These are phyloP conservation scores for Drosophila sulfurigaster DNA, from an alignment of 1,140 invertebrate species.

Conservation along the genomic window DNA sequence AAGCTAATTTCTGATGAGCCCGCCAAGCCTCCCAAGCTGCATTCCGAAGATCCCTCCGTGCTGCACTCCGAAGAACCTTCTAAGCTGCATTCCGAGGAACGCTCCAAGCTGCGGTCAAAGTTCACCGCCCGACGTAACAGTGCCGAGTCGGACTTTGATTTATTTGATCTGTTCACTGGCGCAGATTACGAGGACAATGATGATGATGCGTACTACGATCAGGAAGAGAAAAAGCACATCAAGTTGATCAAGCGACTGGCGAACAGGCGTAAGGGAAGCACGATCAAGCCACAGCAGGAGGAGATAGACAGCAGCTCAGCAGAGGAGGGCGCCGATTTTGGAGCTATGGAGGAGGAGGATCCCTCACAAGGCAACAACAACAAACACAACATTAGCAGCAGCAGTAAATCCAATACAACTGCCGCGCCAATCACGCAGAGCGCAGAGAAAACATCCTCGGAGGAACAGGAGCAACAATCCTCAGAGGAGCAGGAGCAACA, in stretches of 20 bases:
- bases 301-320: constrained; percentile 72
- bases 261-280: not conserved
- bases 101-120: not conserved
- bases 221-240: not conserved
- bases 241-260: not conserved
- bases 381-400: constrained; percentile 4
- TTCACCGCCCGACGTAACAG: constrained; percentile 21
- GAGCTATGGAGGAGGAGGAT: constrained; percentile 64
- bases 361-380: constrained; percentile 1
- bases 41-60: not conserved
- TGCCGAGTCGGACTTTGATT: constrained; percentile 44
- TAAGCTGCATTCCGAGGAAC: not conserved
- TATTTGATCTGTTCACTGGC: constrained; percentile 56
- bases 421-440: not conserved
- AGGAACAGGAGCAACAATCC: constrained; percentile 4
- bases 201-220: constrained; percentile 51
- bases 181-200: constrained; percentile 58
- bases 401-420: not conserved
- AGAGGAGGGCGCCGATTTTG: constrained; percentile 73
- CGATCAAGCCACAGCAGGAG: not conserved
- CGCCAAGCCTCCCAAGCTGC: no score
- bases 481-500: constrained; percentile 1
- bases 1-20: no score
- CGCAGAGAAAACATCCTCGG: constrained; percentile 1
- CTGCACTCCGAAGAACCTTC: not conserved